Evolutionary conservation across 2,113 vertebrate genomes (phyloP).

Genomic region (Rissa tridactyla): DNA sequence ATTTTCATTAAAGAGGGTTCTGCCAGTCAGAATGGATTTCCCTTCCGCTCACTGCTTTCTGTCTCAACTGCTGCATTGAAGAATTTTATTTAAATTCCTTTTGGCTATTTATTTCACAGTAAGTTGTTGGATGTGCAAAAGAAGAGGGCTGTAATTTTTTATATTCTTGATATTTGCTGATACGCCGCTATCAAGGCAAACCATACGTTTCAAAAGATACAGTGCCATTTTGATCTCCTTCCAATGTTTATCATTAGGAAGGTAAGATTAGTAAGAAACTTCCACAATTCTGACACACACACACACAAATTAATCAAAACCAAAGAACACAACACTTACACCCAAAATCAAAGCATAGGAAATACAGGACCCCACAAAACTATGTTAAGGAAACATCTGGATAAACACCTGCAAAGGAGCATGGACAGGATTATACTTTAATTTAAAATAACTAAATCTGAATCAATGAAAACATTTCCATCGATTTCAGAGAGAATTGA

Average conservation of each 20-base stretch:
- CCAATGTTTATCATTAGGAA: neutral
- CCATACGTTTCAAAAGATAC: neutral
- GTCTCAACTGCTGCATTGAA: neutral
- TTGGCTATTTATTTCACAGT: neutral
- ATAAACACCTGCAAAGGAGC: neutral
- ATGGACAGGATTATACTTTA: neutral
- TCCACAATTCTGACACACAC: neutral
- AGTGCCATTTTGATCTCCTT: neutral
- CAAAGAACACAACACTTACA: neutral
- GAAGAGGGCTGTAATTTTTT: neutral
- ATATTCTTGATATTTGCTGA: neutral
- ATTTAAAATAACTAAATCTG: neutral
- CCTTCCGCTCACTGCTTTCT: neutral
- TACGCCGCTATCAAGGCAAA: neutral
- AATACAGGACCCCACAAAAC: neutral
- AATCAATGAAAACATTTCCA: neutral
- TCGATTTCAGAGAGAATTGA: neutral
- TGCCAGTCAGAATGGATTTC: neutral
- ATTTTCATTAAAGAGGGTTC: neutral
- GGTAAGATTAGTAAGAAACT: neutral
- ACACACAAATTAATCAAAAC: neutral
- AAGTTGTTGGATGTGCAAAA: neutral
- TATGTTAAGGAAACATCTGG: constrained; percentile 2
- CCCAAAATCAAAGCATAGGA: constrained; percentile 25
- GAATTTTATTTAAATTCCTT: neutral